These are phyloP conservation scores for Cynaeus angustus DNA, from an alignment of 2,888 invertebrate genomes.

Conservation along the genomic window DNA sequence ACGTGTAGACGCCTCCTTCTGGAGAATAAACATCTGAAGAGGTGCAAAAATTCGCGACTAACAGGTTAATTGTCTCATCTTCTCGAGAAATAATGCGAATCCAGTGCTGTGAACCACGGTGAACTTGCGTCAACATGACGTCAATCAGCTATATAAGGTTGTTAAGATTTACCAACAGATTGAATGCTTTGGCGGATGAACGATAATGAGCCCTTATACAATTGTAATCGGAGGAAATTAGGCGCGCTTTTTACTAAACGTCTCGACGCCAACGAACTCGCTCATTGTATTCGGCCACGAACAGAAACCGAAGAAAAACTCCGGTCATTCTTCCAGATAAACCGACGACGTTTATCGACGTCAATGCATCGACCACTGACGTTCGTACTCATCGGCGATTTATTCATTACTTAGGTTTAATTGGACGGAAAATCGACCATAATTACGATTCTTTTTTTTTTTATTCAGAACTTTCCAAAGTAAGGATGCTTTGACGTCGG, in stretches of 20 bases:
- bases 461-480: constrained; percentile 12
- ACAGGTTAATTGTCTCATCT: constrained; percentile 36
- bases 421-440: constrained; percentile 34
- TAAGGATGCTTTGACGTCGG: constrained; percentile 26
- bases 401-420: constrained; percentile 21
- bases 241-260: constrained; percentile 6
- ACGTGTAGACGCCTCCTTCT: background rate
- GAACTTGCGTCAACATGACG: constrained; percentile 63
- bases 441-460: constrained; percentile 15
- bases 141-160: constrained; percentile 64
- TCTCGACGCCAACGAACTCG: constrained; percentile 15
- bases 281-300: background rate
- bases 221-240: constrained; percentile 8
- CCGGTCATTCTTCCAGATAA: constrained; percentile 14
- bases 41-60: constrained; percentile 11
- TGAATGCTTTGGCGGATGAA: constrained; percentile 50
- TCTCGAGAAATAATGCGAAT: constrained; percentile 7
- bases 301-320: background rate
- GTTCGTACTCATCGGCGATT: constrained; percentile 20
- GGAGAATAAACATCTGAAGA: too few species aligned
- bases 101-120: constrained; percentile 42
- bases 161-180: constrained; percentile 60
- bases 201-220: constrained; percentile 38
- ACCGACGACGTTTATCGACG: constrained; percentile 23
- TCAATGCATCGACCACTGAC: constrained; percentile 37